Evolutionary conservation across 2,797 vertebrate species (phyloP), one percentile per base, ranked within the genome.

Genomic region (Vultur gryphus): DNA sequence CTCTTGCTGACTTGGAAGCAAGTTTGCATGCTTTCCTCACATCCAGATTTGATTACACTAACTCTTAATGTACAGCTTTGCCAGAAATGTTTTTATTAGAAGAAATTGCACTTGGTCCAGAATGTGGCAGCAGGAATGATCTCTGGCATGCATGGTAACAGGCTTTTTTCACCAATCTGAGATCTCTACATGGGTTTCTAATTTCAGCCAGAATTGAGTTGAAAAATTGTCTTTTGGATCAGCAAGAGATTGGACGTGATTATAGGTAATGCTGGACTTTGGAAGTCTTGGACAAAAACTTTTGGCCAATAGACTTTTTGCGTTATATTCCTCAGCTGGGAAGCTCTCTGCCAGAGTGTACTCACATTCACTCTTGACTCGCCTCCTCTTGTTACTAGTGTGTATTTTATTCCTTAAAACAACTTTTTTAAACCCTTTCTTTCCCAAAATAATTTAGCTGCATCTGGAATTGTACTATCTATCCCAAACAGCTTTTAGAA

Each of bases 1-100:
- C 95, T 97, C 93, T 97, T 97, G 94, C 96, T 97, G 97, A 97
- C 97, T 98, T 98, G 96, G 95, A 97, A 98, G 94, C 90, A 76
- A 89, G 84, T 58, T 95, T 96, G 92, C 97, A 95, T 95, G 92
- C 94, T 95, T 98, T 97, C 96, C 95, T 98, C 97, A 95, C 67
- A 97, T 97, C 93, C 96, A 98, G 96, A 97, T 97, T 98, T 78
- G 70, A 97, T 98, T 95, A 97, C 92, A 93, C 93, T 95, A 91
- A 95, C 89, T 96, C 90, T 92, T 94, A 92, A 88, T 80, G 84
- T 52, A 82, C 92, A 95, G 71, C 93, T 87, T 69, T 95, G 97
- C 97, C 97, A 97, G 95, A 87, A 87, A 87, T 96, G 94, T 96
- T 96, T 97, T 97, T 97, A 97, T 97, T 97, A 97, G 78, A 96